Evolutionary conservation across 2,797 vertebrate genomes (phyloP).

Genomic region (Poeciliopsis presidionis): DNA sequence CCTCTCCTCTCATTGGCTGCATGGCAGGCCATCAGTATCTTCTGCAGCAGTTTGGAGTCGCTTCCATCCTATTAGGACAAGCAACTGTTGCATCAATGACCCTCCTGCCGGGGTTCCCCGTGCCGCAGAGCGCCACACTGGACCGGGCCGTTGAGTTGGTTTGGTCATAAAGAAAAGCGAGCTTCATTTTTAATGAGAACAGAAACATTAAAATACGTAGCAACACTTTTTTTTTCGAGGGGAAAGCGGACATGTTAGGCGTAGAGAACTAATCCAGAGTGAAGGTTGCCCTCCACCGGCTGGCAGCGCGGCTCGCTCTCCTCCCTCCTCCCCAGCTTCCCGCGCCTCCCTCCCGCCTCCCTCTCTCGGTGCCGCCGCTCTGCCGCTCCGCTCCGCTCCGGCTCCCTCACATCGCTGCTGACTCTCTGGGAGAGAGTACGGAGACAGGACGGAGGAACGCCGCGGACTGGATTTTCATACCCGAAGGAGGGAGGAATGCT

Average conservation of each 20-base stretch:
- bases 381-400: constrained; percentile 33
- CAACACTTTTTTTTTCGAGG: neutral
- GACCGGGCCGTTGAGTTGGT: neutral
- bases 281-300: constrained; percentile 65
- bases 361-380: constrained; percentile 7
- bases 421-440: constrained; percentile 68
- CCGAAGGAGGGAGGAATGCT: constrained; percentile 58
- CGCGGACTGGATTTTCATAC: constrained; percentile 50
- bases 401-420: constrained; percentile 62
- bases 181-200: neutral
- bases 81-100: constrained; percentile 68
- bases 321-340: neutral
- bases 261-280: constrained; percentile 6
- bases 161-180: neutral
- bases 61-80: constrained; percentile 50
- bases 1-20: constrained; percentile 48
- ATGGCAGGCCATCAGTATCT: constrained; percentile 9
- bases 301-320: constrained; percentile 39
- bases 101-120: constrained; percentile 19
- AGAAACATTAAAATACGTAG: neutral
- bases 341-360: constrained; percentile 18
- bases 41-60: constrained; percentile 17
- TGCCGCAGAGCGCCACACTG: constrained; percentile 2
- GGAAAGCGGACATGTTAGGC: neutral
- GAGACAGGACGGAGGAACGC: constrained; percentile 36